phyloP scores from a whole-genome alignment of 2,113 vertebrate genomes.

The Mus pahari region DNA sequence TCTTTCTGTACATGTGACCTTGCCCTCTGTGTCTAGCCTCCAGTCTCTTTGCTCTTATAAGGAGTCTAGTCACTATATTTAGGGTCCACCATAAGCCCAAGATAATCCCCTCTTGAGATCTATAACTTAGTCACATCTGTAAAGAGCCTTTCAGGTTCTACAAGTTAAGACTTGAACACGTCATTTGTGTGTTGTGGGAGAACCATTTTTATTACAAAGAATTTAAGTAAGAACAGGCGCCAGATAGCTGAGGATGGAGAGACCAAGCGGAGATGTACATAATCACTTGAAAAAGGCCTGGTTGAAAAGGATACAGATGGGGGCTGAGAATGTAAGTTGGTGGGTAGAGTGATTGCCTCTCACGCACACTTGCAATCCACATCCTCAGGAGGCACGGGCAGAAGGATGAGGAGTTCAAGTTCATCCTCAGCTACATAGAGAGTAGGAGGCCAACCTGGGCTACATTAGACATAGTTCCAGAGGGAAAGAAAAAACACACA shows the following conservation, averaged over 20 bases:
- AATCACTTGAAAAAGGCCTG: neutral
- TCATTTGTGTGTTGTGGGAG: neutral
- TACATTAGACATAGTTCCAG: neutral
- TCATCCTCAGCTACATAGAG: neutral
- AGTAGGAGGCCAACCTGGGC: neutral
- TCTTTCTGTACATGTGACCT: neutral
- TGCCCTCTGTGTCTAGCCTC: neutral
- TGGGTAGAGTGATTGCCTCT: neutral
- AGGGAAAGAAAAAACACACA: neutral
- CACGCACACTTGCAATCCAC: neutral
- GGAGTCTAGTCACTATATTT: neutral
- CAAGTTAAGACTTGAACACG: neutral
- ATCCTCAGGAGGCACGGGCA: neutral
- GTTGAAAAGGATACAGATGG: neutral
- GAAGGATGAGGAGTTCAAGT: neutral
- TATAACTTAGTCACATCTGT: constrained; percentile 2
- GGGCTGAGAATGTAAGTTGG: neutral
- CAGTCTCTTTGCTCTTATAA: constrained; percentile 23
- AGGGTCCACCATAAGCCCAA: neutral
- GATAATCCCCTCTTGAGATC: constrained; percentile 13
- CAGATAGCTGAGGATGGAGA: neutral
- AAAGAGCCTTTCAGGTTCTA: neutral
- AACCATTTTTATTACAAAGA: neutral
- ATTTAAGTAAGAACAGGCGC: neutral
- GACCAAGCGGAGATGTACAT: neutral